These are phyloP conservation scores for Eudemis profundana DNA, from an alignment of 2,888 invertebrate genomes.

Conservation along the genomic window DNA sequence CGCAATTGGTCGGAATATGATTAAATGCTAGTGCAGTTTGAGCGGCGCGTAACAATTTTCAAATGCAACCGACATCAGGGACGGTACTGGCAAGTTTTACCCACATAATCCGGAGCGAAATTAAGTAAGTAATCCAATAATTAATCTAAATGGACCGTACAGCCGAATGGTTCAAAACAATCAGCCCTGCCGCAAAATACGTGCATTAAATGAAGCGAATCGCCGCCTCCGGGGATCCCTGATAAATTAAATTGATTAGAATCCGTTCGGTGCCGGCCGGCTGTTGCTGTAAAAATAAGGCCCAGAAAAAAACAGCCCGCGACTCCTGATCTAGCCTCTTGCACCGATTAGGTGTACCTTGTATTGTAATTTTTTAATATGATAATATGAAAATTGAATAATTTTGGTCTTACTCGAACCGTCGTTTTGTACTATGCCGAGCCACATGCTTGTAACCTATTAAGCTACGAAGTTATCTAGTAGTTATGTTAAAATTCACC, in stretches of 20 bases:
- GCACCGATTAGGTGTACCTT: slow-evolving; percentile 57
- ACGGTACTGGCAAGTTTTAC: slow-evolving; percentile 53
- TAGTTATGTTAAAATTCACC: too few species aligned
- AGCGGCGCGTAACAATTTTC: slow-evolving; percentile 29
- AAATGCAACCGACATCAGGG: slow-evolving; percentile 11
- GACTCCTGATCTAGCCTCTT: slow-evolving; percentile 63
- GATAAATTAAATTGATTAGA: slow-evolving; percentile 86
- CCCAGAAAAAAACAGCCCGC: slow-evolving; percentile 75
- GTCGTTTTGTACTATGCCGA: too few species aligned
- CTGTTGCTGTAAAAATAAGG: slow-evolving; percentile 81
- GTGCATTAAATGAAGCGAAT: slow-evolving; percentile 86
- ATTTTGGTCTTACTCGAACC: not conserved
- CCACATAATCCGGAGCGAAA: slow-evolving; percentile 77
- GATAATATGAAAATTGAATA: not conserved
- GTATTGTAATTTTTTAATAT: slow-evolving; percentile 1
- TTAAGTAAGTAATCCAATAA: slow-evolving; percentile 86
- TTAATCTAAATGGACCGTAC: slow-evolving; percentile 85
- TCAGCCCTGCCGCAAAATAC: slow-evolving; percentile 85
- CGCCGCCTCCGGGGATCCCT: slow-evolving; percentile 83
- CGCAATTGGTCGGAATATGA: slow-evolving; percentile 40
- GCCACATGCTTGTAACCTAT: too few species aligned
- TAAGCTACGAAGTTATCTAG: too few species aligned
- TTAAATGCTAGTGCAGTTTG: slow-evolving; percentile 35
- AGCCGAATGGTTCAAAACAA: slow-evolving; percentile 85
- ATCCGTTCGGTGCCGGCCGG: slow-evolving; percentile 80